Conservation (phyloP, 2,888 invertebrate genomes). For the Brachypterus glaber region DNA sequence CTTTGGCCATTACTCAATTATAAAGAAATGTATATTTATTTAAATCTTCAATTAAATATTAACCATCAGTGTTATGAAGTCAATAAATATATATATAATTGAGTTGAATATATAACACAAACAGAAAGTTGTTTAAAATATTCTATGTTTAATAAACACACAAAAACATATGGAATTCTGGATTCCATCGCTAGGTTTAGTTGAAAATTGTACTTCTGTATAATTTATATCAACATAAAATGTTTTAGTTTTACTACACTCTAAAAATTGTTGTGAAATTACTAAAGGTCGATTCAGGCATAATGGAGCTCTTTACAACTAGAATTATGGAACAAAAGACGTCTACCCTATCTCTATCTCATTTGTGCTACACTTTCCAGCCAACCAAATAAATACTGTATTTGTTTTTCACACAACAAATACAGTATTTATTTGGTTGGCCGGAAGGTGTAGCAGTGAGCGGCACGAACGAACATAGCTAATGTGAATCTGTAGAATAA, state of each 20-base stretch:
- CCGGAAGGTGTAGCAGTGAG: no score
- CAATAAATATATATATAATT: slow-evolving; percentile 33
- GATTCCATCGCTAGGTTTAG: slow-evolving; percentile 33
- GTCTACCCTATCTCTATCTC: no score
- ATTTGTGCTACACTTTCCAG: no score
- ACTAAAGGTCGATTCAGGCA: no score
- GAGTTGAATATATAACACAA: slow-evolving; percentile 36
- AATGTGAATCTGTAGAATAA: no score
- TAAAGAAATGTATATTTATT: slow-evolving; percentile 32
- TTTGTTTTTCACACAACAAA: no score
- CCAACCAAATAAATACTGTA: no score
- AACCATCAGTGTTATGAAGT: slow-evolving; percentile 35
- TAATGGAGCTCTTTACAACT: no score
- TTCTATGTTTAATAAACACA: slow-evolving; percentile 37
- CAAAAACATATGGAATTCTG: slow-evolving; percentile 39
- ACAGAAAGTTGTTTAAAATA: slow-evolving; percentile 17
- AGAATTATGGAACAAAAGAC: no score
- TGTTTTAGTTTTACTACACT: background rate
- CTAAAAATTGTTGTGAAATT: no score
- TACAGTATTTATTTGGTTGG: no score
- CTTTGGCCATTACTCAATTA: background rate
- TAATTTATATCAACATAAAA: background rate
- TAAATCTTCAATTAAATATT: slow-evolving; percentile 35
- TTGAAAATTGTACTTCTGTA: background rate
- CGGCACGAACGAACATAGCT: no score